Evolutionary conservation across 2,888 invertebrate genomes (phyloP), one percentile per base, ranked within the genome.

Genomic region (Formica aserva): DNA sequence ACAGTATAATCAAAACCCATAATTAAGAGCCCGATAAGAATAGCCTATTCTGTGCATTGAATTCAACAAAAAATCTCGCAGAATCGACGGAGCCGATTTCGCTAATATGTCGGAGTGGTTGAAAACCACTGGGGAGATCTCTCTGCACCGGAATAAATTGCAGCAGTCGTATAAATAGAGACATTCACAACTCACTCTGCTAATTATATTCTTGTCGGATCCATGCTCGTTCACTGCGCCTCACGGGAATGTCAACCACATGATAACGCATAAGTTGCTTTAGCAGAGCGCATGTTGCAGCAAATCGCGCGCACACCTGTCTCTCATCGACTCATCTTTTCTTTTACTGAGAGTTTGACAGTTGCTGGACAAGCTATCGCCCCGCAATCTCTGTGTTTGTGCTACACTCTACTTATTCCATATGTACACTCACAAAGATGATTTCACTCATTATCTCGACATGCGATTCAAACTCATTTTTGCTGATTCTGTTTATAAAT

Each of bases 201-300:
- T 87, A 87, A 87, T 87, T 87, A 81, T 84, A 82, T 84, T 82
- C 82, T 87, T 69, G 80, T 85, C 67, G 78, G 62, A 29, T 55
- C 41, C 63, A 38, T 65, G 72, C 35, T 74, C 52, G 57, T 62
- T 80, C 60, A 65, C 62, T 22, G 32, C 45, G 32, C 74, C 57
- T 60, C 82, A 22, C 35, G 41, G 72, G 76, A 83, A 85, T 85
- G 83, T 83, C 87, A 72, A 63, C 78, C 52, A 75, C 26, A 71
- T 69, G 75, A 82, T 75, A 77, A 85, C 65, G 69, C 67, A 72
- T 65, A 52, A 85, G 41, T 5, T 57, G 71, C 72, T 78, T 83
- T 67, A 77, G 35, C n/a, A 32, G 41, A 41, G 52, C 18, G 41
- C 67, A 76, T 48, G 26, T 77, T 74, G 69, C 82, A 74, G 41